These are phyloP conservation scores for Epinephelus fuscoguttatus DNA, from an alignment of 2,113 vertebrate species.

Conservation along the genomic window DNA sequence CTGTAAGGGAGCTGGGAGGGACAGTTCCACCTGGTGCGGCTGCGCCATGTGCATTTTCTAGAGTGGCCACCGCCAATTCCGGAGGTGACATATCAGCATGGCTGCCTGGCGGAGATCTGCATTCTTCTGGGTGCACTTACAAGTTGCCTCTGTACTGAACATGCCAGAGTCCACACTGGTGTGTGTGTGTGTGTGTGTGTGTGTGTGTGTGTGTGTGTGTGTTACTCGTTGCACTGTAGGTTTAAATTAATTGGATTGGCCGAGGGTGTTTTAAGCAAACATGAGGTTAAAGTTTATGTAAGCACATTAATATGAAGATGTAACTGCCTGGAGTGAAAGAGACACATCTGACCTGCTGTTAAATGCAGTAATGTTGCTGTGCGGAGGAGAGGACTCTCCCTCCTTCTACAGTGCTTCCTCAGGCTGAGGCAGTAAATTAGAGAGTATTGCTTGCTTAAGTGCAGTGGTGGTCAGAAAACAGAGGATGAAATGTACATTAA, in stretches of 20 bases:
- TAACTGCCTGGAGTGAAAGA: conserved; percentile 33
- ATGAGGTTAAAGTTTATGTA: conserved; percentile 53
- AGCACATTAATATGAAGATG: conserved; percentile 51
- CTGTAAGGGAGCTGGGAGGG: too few species aligned
- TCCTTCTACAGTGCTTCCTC: not conserved
- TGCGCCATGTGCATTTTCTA: too few species aligned
- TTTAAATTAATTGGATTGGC: conserved; percentile 47
- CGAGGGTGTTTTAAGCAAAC: conserved; percentile 28
- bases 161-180: not conserved
- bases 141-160: not conserved
- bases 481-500: conserved; percentile 5
- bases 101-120: too few species aligned
- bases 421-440: conserved; percentile 33
- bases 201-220: not conserved
- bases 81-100: too few species aligned
- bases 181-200: not conserved
- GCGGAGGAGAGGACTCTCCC: conserved; percentile 3
- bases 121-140: too few species aligned
- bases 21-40: too few species aligned
- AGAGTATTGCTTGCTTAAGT: not conserved
- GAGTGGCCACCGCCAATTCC: too few species aligned
- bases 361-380: conserved; percentile 1
- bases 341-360: conserved; percentile 47
- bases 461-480: conserved; percentile 21
- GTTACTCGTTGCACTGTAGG: not conserved